Conservation (phyloP, 2,797 vertebrate genomes). For the Scarus forsteni region DNA sequence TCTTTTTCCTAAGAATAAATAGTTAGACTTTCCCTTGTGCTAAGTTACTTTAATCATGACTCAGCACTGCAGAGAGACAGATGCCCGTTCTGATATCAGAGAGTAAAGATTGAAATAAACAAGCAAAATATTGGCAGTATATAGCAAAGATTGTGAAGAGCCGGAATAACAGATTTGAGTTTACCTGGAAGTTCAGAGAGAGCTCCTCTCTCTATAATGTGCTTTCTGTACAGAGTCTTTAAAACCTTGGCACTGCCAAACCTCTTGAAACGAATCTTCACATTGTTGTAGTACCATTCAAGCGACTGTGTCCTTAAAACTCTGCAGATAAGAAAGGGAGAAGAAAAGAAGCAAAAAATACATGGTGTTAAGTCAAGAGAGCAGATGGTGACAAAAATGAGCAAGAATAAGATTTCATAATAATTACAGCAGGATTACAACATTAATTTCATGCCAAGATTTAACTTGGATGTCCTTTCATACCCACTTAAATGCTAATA, state of each 20-base stretch:
- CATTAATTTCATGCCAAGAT: constrained; percentile 36
- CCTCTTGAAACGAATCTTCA: constrained; percentile 97
- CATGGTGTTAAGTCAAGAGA: constrained; percentile 40
- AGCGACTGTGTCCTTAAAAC: constrained; percentile 92
- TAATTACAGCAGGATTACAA: constrained; percentile 52
- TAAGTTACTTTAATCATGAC: constrained; percentile 14
- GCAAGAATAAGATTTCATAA: constrained; percentile 40
- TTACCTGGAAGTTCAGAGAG: constrained; percentile 90
- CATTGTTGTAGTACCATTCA: constrained; percentile 98
- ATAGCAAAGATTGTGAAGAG: no score
- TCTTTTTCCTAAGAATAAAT: background rate
- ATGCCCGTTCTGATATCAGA: constrained; percentile 9
- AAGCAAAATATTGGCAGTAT: background rate
- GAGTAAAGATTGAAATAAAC: constrained; percentile 14
- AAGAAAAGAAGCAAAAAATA: constrained; percentile 18
- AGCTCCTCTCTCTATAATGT: constrained; percentile 89
- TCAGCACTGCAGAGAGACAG: constrained; percentile 3
- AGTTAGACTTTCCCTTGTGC: background rate
- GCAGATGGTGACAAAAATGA: constrained; percentile 50
- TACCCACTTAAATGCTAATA: no score
- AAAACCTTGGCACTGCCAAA: constrained; percentile 98
- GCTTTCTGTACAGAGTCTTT: constrained; percentile 95
- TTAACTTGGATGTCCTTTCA: background rate
- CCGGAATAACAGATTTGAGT: background rate
- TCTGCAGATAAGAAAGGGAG: constrained; percentile 72